Base-by-base conservation (phyloP, 2,888 invertebrate species). In the Lordiphosa fenestrarum region DNA sequence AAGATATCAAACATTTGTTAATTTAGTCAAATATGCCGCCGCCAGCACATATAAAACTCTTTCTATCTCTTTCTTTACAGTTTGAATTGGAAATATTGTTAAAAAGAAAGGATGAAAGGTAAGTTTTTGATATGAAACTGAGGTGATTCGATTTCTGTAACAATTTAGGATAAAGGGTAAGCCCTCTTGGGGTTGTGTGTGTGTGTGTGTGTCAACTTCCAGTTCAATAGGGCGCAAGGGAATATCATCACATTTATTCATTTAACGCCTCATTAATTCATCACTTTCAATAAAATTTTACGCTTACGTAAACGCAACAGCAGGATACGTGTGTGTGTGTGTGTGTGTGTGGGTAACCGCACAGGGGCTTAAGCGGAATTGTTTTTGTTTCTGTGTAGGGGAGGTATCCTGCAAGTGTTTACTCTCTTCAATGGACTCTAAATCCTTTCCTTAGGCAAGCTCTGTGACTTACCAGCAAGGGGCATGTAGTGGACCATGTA, bases 191-290 rank as follows among this genome's bases (percentile, higher is more conserved):
- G 2, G 0, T 10, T 5, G 15, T 15, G 15, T 15, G 19, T 12
- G 6, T 5, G 19, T 12, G 6, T 10, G 25, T 37, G 37, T 1
- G 46, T 47, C 46, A 73, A 71, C 73, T 85, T 86, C 86, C 85
- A 73, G 85, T 84, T 85, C 85, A 85, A 64, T 86, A 85, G 87
- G 82, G 87, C 87, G 85, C 74, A 78, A 70, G 71, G 71, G 70
- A 64, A 71, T 44, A 63, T 66, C 49, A 66, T 66, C 70, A 73
- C 68, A 77, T 74, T 69, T 80, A 69, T 71, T 71, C 73, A 82
- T 71, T 86, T 85, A 86, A 86, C 85, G 86, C 82, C 73, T 87
- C 86, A 85, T 85, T 85, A 86, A 86, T 70, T 85, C 80, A 82
- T 86, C 84, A 85, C 80, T 76, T 84, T 74, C 75, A 84, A 86